phyloP scores from a whole-genome alignment of 2,113 vertebrate genomes.

The Loxodonta africana region DNA sequence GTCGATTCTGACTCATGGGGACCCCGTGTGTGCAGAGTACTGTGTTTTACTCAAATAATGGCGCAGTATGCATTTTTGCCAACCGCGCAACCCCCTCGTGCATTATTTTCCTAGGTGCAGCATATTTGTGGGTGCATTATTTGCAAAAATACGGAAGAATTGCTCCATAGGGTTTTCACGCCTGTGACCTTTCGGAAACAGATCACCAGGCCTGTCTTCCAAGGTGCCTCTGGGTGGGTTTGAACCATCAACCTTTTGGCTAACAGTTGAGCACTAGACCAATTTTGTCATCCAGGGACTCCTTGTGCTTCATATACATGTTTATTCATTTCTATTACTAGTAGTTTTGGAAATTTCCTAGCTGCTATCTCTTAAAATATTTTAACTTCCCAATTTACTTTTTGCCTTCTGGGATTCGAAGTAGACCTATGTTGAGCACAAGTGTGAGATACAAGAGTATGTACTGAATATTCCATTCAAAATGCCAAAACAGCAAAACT shows the following conservation, averaged over 20 bases:
- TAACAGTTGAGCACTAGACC: too few species aligned
- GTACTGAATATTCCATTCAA: neutral
- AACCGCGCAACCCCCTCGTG: too few species aligned
- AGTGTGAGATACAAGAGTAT: neutral
- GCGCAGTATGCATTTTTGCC: too few species aligned
- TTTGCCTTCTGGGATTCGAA: slow-evolving; percentile 38
- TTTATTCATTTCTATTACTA: neutral
- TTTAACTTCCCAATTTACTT: neutral
- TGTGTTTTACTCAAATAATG: too few species aligned
- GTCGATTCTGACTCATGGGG: neutral
- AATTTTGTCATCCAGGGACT: neutral
- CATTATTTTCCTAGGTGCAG: too few species aligned
- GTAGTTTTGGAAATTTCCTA: slow-evolving; percentile 12
- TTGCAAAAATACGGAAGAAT: too few species aligned
- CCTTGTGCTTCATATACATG: neutral
- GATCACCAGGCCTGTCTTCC: too few species aligned
- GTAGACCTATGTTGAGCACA: neutral
- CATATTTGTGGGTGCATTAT: too few species aligned
- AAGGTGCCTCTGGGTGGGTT: too few species aligned
- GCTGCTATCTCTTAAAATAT: slow-evolving; percentile 10
- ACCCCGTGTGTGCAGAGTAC: neutral
- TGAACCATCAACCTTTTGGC: too few species aligned
- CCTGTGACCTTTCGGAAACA: too few species aligned
- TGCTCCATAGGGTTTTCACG: too few species aligned
- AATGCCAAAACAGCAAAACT: slow-evolving; percentile 9